Percentiles rank a stretch among this genome's conserved stretches.
These are phyloP conservation scores for Labroides dimidiatus DNA, from an alignment of 2,797 vertebrate species.

Conservation along the genomic window DNA sequence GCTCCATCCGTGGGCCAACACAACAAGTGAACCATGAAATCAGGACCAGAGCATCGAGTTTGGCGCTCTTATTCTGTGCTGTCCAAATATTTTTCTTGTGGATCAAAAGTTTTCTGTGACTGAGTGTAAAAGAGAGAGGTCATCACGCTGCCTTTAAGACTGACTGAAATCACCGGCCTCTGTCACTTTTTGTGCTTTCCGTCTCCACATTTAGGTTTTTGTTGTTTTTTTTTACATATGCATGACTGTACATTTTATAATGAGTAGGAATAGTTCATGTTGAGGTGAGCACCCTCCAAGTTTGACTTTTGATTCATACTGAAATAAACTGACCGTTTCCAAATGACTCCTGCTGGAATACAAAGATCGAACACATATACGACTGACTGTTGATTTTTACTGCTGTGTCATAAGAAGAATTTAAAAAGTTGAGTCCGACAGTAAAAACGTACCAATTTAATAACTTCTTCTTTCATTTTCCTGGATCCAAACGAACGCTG, in stretches of 20 bases:
- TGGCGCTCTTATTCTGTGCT: too few relatives aligned
- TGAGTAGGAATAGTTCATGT: conserved; percentile 22
- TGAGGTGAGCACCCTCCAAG: conserved; percentile 17
- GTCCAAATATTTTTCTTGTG: conserved; percentile 14
- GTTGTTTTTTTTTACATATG: conserved; percentile 9
- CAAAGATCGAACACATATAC: neutral
- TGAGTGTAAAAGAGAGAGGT: conserved; percentile 18
- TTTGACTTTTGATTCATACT: conserved; percentile 22
- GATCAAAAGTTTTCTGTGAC: conserved; percentile 18
- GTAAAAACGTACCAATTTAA: too few relatives aligned
- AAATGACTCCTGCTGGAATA: neutral
- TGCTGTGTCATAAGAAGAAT: too few relatives aligned
- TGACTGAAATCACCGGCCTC: conserved; percentile 55
- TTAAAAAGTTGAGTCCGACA: too few relatives aligned
- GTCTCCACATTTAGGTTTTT: neutral
- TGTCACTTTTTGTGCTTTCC: conserved; percentile 22
- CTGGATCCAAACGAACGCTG: too few relatives aligned
- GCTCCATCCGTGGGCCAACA: neutral
- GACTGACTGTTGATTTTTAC: too few relatives aligned
- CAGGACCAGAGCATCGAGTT: neutral
- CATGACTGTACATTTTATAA: conserved; percentile 43
- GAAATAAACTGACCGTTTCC: conserved; percentile 53
- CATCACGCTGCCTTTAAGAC: conserved; percentile 29
- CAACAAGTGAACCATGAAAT: conserved; percentile 28
- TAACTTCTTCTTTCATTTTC: too few relatives aligned